phyloP scores from a whole-genome alignment of 2,888 invertebrate species.

The Stegophylla sp. region DNA sequence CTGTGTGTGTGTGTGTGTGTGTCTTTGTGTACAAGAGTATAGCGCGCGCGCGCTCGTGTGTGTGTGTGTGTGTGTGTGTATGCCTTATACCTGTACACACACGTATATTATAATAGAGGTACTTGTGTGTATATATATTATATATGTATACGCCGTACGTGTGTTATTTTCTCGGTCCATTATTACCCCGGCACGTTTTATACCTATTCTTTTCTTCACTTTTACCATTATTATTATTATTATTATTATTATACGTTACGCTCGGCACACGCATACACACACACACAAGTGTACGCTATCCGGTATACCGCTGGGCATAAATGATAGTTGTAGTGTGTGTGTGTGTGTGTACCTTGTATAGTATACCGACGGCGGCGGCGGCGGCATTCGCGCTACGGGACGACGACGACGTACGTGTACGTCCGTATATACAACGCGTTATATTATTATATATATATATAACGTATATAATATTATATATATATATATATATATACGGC shows the following conservation, averaged over 20 bases:
- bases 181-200: conserved; percentile 58
- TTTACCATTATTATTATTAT: conserved; percentile 47
- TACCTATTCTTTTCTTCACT: conserved; percentile 56
- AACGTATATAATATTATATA: no score
- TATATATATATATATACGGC: not conserved
- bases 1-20: not conserved
- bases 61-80: not conserved
- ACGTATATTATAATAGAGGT: not conserved
- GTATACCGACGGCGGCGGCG: not conserved
- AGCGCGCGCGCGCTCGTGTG: conserved; percentile 33
- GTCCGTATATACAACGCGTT: not conserved
- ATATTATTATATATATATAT: no score
- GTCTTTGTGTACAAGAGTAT: no score
- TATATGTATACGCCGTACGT: not conserved
- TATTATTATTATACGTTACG: conserved; percentile 57
- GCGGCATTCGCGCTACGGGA: not conserved
- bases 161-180: conserved; percentile 59
- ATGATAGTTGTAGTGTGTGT: not conserved
- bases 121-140: not conserved
- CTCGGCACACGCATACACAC: conserved; percentile 17
- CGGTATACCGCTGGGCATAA: conserved; percentile 45
- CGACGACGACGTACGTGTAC: not conserved
- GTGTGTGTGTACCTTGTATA: not conserved
- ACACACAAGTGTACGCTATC: not conserved
- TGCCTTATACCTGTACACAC: not conserved